A percentile compares a stretch with the other conserved stretches of the same genome.
phyloP scores from a whole-genome alignment of 2,888 invertebrate species.

The Congeria kusceri region DNA sequence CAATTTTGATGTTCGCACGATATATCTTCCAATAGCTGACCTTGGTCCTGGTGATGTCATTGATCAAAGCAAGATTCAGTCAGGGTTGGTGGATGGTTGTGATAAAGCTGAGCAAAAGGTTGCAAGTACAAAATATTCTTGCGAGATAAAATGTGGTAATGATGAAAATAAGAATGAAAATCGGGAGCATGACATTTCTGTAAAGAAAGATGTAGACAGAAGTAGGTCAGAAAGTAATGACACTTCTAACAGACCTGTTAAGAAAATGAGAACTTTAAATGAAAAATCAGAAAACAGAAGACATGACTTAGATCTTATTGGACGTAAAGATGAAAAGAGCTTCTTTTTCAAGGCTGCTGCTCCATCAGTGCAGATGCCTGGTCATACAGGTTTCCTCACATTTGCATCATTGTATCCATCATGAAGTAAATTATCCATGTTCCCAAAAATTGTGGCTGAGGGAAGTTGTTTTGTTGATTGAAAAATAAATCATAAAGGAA shows the following conservation, averaged over 20 bases:
- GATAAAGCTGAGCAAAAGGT: conserved; percentile 5
- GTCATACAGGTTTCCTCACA: conserved; percentile 98
- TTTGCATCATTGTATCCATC: conserved; percentile 92
- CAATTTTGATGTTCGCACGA: conserved; percentile 78
- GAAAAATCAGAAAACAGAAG: conserved; percentile 34
- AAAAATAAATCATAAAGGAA: too few relatives aligned
- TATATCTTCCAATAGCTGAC: conserved; percentile 74
- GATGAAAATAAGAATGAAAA: neutral
- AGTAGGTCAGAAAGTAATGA: conserved; percentile 7
- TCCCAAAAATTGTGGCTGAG: too few relatives aligned
- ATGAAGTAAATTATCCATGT: neutral
- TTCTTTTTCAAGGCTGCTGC: conserved; percentile 87
- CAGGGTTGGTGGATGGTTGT: neutral
- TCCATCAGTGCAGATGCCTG: conserved; percentile 91
- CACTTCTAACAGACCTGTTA: neutral
- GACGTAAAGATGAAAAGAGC: conserved; percentile 61
- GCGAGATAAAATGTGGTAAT: neutral
- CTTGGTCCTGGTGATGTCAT: conserved; percentile 56
- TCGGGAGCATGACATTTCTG: neutral
- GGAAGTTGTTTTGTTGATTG: too few relatives aligned
- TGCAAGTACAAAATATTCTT: neutral
- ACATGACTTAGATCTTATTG: conserved; percentile 75
- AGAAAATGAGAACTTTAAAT: neutral
- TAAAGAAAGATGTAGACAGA: neutral
- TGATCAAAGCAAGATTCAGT: neutral